Conservation (phyloP, 2,113 vertebrate species). For the Sylvietta virens region DNA sequence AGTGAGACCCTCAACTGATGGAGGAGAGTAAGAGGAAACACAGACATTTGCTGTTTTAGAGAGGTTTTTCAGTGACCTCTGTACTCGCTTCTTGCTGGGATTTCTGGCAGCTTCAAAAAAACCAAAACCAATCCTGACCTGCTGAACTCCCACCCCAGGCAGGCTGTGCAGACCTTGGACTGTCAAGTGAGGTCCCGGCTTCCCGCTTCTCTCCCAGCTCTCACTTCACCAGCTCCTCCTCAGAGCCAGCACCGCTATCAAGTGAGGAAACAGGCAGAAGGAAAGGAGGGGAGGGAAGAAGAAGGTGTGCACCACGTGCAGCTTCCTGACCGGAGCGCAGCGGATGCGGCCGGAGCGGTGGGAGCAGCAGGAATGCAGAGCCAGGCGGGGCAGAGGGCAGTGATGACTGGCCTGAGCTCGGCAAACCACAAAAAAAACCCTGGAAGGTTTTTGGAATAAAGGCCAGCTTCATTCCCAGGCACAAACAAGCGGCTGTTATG, state of each 20-base stretch:
- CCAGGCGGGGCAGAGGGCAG: not conserved
- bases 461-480: not conserved
- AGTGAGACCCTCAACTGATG: not conserved
- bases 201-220: accelerated
- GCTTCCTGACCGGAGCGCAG: not conserved
- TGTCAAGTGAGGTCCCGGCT: not conserved
- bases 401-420: not conserved
- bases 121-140: not conserved
- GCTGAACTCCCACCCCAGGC: not conserved
- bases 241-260: not conserved
- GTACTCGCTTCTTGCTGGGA: not conserved
- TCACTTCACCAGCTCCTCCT: not conserved
- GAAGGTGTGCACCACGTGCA: not conserved
- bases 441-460: not conserved
- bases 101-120: not conserved
- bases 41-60: not conserved
- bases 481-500: not conserved
- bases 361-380: not conserved
- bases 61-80: not conserved
- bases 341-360: not conserved
- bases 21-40: not conserved
- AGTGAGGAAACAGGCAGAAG: not conserved
- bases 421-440: not conserved
- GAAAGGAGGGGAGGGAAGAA: not conserved
- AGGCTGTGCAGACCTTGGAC: not conserved